Conservation (phyloP, 1,140 invertebrate genomes). For the Diprion similis region DNA sequence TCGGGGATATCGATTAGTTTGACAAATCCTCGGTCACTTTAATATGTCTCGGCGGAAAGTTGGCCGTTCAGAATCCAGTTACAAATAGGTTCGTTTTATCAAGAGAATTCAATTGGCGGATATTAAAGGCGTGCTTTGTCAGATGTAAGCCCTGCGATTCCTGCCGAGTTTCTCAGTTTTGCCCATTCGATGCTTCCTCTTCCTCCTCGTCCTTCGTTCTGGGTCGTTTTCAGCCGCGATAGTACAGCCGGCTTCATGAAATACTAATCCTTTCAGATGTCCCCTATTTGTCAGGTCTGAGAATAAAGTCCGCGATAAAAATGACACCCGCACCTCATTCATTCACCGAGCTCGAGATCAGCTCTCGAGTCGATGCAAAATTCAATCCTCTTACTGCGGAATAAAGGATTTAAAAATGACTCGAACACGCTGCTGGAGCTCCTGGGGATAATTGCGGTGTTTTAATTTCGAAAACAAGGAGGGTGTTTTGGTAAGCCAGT, state of each 20-base stretch:
- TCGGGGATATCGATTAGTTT: background rate
- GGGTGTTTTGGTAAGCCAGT: background rate
- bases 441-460: background rate
- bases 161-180: background rate
- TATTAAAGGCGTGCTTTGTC: constrained; percentile 36
- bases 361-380: background rate
- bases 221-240: constrained; percentile 8
- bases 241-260: constrained; percentile 24
- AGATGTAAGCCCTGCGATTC: constrained; percentile 1
- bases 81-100: constrained; percentile 34
- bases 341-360: background rate
- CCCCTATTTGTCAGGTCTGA: constrained; percentile 29
- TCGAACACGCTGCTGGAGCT: background rate
- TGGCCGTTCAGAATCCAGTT: constrained; percentile 33
- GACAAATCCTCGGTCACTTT: background rate
- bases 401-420: background rate
- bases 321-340: background rate
- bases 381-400: background rate
- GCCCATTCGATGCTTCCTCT: background rate
- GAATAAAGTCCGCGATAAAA: background rate
- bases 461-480: background rate
- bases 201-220: background rate
- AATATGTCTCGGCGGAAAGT: background rate
- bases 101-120: constrained; percentile 36
- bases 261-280: constrained; percentile 26